Evolutionary conservation across 2,797 vertebrate species (phyloP).

Genomic region (Lepilemur ruficaudatus): DNA sequence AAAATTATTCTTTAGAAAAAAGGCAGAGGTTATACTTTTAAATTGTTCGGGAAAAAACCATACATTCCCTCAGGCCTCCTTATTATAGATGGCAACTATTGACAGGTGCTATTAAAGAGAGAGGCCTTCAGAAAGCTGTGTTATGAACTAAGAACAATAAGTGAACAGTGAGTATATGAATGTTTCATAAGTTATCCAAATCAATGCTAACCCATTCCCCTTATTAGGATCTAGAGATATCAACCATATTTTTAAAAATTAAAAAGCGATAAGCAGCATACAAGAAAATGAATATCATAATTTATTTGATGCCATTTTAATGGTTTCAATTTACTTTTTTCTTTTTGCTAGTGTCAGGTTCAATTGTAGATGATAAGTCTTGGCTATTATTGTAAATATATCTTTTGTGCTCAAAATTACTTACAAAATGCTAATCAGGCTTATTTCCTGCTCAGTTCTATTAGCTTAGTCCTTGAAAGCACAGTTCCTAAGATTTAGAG

Average conservation of each 20-base stretch:
- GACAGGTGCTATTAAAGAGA: constrained; percentile 55
- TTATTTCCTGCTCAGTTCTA: constrained; percentile 77
- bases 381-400: constrained; percentile 75
- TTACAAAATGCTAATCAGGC: constrained; percentile 80
- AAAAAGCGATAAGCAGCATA: constrained; percentile 72
- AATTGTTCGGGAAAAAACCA: constrained; percentile 61
- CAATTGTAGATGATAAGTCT: constrained; percentile 72
- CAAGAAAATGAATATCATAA: constrained; percentile 73
- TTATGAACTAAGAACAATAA: constrained; percentile 72
- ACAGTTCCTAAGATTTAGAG: constrained; percentile 77
- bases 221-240: constrained; percentile 62
- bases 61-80: constrained; percentile 18
- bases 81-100: constrained; percentile 42
- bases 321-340: constrained; percentile 70
- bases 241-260: constrained; percentile 64
- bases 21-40: constrained; percentile 62
- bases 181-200: constrained; percentile 62
- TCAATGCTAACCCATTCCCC: constrained; percentile 33
- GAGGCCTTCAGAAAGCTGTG: constrained; percentile 30
- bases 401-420: constrained; percentile 77
- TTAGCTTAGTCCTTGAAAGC: constrained; percentile 79
- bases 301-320: constrained; percentile 81
- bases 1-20: constrained; percentile 66
- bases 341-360: constrained; percentile 70
- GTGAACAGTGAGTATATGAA: constrained; percentile 53